phyloP scores from a whole-genome alignment of 1,140 invertebrate genomes.

The Maconellicoccus hirsutus region DNA sequence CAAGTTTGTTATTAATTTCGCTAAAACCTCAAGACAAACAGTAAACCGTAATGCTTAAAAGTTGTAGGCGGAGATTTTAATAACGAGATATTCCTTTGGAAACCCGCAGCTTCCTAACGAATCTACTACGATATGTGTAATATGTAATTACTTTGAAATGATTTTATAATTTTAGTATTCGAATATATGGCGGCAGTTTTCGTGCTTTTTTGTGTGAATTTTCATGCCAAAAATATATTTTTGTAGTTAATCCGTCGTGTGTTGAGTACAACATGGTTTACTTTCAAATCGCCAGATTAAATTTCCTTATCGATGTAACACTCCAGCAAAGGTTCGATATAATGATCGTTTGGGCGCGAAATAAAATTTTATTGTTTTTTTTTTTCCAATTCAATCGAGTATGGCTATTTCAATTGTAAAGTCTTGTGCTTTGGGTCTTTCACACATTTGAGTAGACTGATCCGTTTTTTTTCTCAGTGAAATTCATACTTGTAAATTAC shows the following conservation, averaged over 20 bases:
- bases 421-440: not conserved
- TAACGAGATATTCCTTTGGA: not conserved
- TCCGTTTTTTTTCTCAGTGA: too few species aligned
- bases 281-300: not conserved
- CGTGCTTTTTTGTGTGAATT: too few species aligned
- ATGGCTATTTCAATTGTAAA: not conserved
- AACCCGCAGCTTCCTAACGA: not conserved
- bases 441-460: not conserved
- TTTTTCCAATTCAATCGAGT: not conserved
- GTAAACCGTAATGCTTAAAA: not conserved
- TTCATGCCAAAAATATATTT: too few species aligned
- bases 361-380: not conserved
- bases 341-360: not conserved
- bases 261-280: not conserved
- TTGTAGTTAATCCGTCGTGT: too few species aligned
- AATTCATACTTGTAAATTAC: too few species aligned
- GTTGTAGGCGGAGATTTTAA: not conserved
- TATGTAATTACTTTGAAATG: not conserved
- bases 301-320: not conserved
- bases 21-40: not conserved
- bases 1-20: not conserved
- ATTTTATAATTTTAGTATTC: not conserved
- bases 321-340: not conserved
- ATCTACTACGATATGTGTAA: not conserved
- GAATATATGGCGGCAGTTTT: too few species aligned